Conservation (phyloP, 2,113 vertebrate species). For the Pluvianellus socialis region DNA sequence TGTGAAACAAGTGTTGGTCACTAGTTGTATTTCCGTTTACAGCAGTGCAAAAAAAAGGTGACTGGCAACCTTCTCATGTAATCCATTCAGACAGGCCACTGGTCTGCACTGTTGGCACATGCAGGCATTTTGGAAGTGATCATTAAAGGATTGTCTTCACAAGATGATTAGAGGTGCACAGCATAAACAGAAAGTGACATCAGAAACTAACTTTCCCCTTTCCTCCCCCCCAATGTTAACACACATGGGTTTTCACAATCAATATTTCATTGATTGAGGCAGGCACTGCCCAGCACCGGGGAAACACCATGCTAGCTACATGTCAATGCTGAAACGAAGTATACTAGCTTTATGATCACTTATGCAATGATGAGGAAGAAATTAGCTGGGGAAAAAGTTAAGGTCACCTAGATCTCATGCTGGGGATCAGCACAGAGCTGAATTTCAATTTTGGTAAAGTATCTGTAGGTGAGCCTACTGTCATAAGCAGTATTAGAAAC, state of each 20-base stretch:
- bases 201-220: neutral
- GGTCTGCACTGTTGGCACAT: neutral
- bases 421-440: neutral
- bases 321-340: neutral
- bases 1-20: neutral
- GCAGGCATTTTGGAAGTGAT: neutral
- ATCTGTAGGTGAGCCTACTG: neutral
- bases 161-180: neutral
- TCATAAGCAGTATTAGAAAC: neutral
- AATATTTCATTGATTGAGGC: neutral
- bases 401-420: neutral
- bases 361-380: neutral
- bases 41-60: neutral
- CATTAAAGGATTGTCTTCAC: neutral
- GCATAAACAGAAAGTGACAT: neutral
- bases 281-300: neutral
- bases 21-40: neutral
- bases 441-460: neutral
- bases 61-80: neutral
- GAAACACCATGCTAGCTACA: neutral
- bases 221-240: rapidly evolving
- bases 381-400: neutral
- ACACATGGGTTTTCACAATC: neutral
- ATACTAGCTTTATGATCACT: neutral
- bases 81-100: neutral